These are phyloP conservation scores for Brachionus sp. DNA, from an alignment of 1,140 invertebrate species.

Conservation along the genomic window DNA sequence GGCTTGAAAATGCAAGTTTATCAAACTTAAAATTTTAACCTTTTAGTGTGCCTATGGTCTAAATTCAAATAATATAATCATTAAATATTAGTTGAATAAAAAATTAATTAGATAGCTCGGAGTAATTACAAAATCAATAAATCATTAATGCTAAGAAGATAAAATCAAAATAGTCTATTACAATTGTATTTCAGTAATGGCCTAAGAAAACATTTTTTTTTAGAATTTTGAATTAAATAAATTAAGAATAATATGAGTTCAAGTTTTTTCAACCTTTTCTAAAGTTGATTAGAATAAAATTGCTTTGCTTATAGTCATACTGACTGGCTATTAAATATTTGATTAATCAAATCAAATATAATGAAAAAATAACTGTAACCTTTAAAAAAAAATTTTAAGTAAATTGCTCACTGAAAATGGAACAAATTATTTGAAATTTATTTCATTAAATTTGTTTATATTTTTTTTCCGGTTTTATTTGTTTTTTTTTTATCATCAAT, in stretches of 20 bases:
- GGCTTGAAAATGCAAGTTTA: too few species aligned
- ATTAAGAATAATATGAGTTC: neutral
- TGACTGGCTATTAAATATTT: neutral
- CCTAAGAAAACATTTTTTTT: neutral
- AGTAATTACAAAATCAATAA: neutral
- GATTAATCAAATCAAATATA: neutral
- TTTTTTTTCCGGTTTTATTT: neutral
- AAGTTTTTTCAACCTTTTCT: neutral
- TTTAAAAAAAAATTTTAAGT: neutral
- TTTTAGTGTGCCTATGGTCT: too few species aligned
- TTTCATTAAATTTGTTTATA: neutral
- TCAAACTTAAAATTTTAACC: too few species aligned
- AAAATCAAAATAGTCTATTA: neutral
- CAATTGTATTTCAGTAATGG: neutral
- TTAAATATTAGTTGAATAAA: neutral
- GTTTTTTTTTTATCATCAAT: neutral
- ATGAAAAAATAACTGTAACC: neutral
- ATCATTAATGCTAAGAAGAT: neutral
- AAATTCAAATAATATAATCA: neutral
- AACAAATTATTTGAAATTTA: neutral
- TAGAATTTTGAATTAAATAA: neutral
- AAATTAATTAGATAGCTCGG: neutral
- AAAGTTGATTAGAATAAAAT: neutral
- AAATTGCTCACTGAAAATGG: neutral
- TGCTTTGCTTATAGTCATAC: neutral